phyloP scores from a whole-genome alignment of 2,797 vertebrate genomes.

The Enteromius treurensis region DNA sequence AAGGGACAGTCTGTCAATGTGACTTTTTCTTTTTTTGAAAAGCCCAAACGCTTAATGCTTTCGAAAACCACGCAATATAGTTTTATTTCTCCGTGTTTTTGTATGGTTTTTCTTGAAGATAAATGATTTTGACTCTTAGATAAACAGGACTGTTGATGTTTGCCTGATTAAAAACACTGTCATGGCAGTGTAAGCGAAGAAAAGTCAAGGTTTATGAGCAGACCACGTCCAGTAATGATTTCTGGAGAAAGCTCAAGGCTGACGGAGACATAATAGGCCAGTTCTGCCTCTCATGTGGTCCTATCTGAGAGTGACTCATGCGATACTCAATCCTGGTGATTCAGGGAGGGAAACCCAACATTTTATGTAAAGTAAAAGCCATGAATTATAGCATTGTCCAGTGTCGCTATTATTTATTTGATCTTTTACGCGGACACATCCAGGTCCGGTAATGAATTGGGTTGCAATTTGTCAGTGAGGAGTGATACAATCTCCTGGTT shows the following conservation, averaged over 20 bases:
- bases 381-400: constrained; percentile 69
- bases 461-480: constrained; percentile 69
- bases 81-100: constrained; percentile 6
- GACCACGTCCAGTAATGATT: constrained; percentile 52
- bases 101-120: constrained; percentile 16
- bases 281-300: constrained; percentile 66
- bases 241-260: constrained; percentile 55
- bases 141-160: constrained; percentile 29
- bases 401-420: constrained; percentile 68
- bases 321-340: constrained; percentile 67
- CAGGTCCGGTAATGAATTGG: constrained; percentile 61
- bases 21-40: constrained; percentile 26
- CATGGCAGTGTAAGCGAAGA: constrained; percentile 29
- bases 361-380: constrained; percentile 64
- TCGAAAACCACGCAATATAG: neutral
- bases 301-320: constrained; percentile 70
- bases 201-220: constrained; percentile 47
- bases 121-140: constrained; percentile 30
- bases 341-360: constrained; percentile 68
- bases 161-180: constrained; percentile 44
- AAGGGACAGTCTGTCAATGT: constrained; percentile 48
- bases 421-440: constrained; percentile 64
- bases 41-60: neutral
- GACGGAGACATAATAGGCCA: constrained; percentile 58
- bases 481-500: constrained; percentile 66